These are phyloP conservation scores for Denticeps clupeoides DNA, from an alignment of 2,797 vertebrate genomes.

Conservation along the genomic window DNA sequence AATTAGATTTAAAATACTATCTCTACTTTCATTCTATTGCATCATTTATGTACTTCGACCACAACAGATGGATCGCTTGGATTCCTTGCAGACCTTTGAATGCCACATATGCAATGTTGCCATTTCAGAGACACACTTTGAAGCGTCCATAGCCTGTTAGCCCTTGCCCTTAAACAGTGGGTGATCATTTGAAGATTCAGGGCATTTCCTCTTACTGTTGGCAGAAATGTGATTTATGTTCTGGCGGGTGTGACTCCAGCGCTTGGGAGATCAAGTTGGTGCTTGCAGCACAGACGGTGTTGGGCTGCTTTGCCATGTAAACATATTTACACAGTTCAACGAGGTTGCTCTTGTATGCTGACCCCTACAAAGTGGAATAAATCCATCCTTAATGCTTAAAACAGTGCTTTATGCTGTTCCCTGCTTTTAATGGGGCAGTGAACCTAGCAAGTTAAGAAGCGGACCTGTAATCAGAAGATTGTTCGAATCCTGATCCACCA, in stretches of 20 bases:
- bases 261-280: conserved; percentile 3
- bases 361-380: conserved; percentile 13
- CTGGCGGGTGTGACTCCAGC: conserved; percentile 1
- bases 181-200: conserved; percentile 7
- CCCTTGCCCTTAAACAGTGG: conserved; percentile 11
- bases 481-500: too few species aligned
- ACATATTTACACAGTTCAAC: conserved; percentile 9
- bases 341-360: conserved; percentile 14
- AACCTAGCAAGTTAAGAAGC: too few species aligned
- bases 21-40: too few species aligned
- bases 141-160: conserved; percentile 13
- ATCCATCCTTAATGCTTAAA: conserved; percentile 11
- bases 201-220: not conserved
- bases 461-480: too few species aligned
- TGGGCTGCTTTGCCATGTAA: conserved; percentile 7
- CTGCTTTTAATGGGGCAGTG: too few species aligned
- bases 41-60: too few species aligned
- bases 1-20: too few species aligned
- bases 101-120: conserved; percentile 21
- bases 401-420: conserved; percentile 10
- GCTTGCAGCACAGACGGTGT: not conserved
- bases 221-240: conserved; percentile 5
- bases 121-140: conserved; percentile 13
- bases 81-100: too few species aligned
- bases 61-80: too few species aligned